A percentile compares a stretch with the other conserved stretches of the same genome.
Conservation (phyloP, 1,140 invertebrate genomes). For the Pectinophora gossypiella region DNA sequence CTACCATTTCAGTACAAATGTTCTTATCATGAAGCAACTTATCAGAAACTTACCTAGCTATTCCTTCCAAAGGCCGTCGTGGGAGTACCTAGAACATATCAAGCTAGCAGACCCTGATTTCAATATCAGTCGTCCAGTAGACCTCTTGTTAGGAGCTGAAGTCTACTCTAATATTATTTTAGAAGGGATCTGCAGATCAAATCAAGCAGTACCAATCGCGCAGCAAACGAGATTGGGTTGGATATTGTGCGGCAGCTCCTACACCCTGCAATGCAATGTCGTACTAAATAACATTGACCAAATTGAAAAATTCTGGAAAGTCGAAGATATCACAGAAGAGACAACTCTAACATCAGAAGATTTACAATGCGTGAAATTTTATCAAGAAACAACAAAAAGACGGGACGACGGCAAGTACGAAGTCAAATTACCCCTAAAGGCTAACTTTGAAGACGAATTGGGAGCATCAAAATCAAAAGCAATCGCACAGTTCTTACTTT, state of each 20-base stretch:
- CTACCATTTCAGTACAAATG: not conserved
- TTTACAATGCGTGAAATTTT: not conserved
- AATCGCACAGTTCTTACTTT: not conserved
- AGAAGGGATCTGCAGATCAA: not conserved
- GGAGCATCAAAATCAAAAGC: not conserved
- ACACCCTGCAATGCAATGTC: slow-evolving; percentile 6
- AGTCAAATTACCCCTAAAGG: slow-evolving; percentile 1
- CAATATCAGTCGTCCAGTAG: not conserved
- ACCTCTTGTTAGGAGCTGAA: slow-evolving; percentile 5
- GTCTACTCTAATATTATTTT: slow-evolving; percentile 4
- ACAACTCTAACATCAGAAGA: not conserved
- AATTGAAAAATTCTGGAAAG: slow-evolving; percentile 3
- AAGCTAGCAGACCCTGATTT: slow-evolving; percentile 7
- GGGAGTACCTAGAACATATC: not conserved
- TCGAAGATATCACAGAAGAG: slow-evolving; percentile 1
- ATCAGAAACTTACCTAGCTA: slow-evolving; percentile 1
- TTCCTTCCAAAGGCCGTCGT: not conserved
- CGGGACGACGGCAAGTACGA: not conserved
- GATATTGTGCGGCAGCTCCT: not conserved
- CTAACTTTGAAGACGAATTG: slow-evolving; percentile 2
- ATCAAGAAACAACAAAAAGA: not conserved
- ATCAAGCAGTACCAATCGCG: not conserved
- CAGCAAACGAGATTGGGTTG: slow-evolving; percentile 4
- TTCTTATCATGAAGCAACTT: not conserved
- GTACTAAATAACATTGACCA: slow-evolving; percentile 1